Base-by-base conservation (phyloP, 2,113 vertebrate species). In the Cebus imitator region DNA sequence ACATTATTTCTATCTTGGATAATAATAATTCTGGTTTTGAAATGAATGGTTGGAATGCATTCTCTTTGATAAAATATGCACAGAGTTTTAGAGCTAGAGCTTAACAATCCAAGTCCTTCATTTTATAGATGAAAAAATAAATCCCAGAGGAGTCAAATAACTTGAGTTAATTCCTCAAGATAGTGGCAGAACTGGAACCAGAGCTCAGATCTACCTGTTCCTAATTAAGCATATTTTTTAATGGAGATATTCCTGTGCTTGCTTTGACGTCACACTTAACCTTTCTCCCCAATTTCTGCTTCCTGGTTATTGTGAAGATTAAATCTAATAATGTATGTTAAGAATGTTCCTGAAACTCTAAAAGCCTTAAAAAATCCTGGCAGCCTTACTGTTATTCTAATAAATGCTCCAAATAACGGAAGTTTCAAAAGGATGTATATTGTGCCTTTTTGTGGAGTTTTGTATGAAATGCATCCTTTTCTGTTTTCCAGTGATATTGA, bases 81-180 rank as follows among this genome's bases (percentile, higher is more conserved):
- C 16, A 89, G 11, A 75, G 94, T 40, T 96, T 95, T 84, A 91
- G 68, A 64, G 52, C 30, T 57, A 18, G 21, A 48, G 37, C 23
- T 55, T 85, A 21, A 64, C 16, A 66, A 8, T 73, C 20, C 86
- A 90, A 96, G 80, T 32, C 66, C 32, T 95, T 96, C 48, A 76
- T 95, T 94, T 91, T 64, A 93, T 45, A 90, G 64, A 87, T 92
- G 79, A 96, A 92, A 90, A 87, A 57, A 68, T 55, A 92, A 91
- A 30, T 87, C 90, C 66, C n/a, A 70, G 30, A 81, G 25, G 81
- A 94, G 8, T 43, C 57, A 52, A 68, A 8, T 84, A 45, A 85
- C 32, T 96, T 72, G 35, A 96, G 72, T 96, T 94, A 90, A 93
- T 82, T 95, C 45, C 64, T 91, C 25, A 52, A 55, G 10, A 25